Evolutionary conservation across 2,797 vertebrate genomes (phyloP).

Genomic region (Pipistrellus nathusii): DNA sequence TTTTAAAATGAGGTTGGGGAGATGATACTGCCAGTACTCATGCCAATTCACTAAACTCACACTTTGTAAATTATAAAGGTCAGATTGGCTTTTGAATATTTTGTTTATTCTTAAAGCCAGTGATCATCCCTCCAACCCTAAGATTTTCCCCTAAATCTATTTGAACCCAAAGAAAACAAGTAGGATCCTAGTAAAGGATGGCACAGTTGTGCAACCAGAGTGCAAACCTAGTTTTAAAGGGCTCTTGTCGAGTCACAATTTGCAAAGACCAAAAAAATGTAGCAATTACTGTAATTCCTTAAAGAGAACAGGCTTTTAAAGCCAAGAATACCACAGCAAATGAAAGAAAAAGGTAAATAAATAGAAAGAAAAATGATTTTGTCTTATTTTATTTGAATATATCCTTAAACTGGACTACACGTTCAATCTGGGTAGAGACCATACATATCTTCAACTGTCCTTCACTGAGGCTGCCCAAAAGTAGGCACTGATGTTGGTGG

Average conservation of each 20-base stretch:
- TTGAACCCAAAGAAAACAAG: constrained; percentile 35
- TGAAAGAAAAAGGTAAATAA: neutral
- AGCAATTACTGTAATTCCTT: neutral
- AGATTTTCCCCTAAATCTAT: constrained; percentile 45
- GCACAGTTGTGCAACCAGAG: neutral
- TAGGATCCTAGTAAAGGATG: neutral
- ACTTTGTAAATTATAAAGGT: neutral
- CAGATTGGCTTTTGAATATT: neutral
- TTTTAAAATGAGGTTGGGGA: neutral
- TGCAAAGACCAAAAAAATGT: constrained; percentile 7
- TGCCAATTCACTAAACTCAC: neutral
- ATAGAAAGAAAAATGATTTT: neutral
- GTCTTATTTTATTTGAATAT: neutral
- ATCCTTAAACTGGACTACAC: neutral
- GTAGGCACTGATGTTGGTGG: neutral
- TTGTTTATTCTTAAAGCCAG: constrained; percentile 15
- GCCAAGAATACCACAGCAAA: constrained; percentile 3
- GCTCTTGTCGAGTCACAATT: neutral
- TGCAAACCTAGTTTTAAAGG: neutral
- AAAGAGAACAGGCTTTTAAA: neutral
- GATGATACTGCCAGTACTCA: neutral
- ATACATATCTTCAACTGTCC: neutral
- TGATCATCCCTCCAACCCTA: neutral
- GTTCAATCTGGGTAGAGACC: neutral
- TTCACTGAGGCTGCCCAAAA: neutral